Conservation (phyloP, 2,888 invertebrate genomes). For the Girardia tigrina region DNA sequence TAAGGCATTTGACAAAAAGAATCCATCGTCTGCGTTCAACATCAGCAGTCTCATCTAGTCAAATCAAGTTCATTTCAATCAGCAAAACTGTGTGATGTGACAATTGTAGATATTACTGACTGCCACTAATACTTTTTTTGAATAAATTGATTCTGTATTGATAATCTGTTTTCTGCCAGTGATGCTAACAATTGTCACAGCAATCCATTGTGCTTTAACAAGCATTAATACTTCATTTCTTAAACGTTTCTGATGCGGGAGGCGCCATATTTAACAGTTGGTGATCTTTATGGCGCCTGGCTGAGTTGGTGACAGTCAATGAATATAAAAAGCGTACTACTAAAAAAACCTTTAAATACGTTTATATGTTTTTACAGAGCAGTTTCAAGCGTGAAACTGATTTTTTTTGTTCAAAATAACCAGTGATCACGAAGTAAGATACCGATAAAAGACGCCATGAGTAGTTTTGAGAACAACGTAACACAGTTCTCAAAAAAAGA, state of each 20-base stretch:
- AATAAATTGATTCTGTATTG: constrained; percentile 18
- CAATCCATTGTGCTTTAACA: background rate
- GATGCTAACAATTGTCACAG: background rate
- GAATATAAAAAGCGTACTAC: background rate
- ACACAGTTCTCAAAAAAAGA: no score
- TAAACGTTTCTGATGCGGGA: background rate
- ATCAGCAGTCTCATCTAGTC: constrained; percentile 16
- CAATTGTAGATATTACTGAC: constrained; percentile 17
- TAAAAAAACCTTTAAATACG: background rate
- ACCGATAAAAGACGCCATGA: constrained; percentile 23
- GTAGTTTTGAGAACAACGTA: background rate
- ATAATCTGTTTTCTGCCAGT: background rate
- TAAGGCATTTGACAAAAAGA: constrained; percentile 1
- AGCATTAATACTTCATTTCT: background rate
- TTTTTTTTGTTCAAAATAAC: background rate
- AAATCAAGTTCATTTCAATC: background rate
- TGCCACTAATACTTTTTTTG: constrained; percentile 18
- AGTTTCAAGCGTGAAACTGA: constrained; percentile 17
- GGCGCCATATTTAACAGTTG: constrained; percentile 3
- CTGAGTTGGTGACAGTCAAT: background rate
- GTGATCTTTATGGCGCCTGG: background rate
- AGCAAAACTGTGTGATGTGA: constrained; percentile 18
- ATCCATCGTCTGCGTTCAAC: constrained; percentile 11
- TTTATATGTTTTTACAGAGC: background rate
- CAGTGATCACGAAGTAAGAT: background rate